These are phyloP conservation scores for Trissolcus japonicus DNA, from an alignment of 2,888 invertebrate genomes.

Conservation along the genomic window DNA sequence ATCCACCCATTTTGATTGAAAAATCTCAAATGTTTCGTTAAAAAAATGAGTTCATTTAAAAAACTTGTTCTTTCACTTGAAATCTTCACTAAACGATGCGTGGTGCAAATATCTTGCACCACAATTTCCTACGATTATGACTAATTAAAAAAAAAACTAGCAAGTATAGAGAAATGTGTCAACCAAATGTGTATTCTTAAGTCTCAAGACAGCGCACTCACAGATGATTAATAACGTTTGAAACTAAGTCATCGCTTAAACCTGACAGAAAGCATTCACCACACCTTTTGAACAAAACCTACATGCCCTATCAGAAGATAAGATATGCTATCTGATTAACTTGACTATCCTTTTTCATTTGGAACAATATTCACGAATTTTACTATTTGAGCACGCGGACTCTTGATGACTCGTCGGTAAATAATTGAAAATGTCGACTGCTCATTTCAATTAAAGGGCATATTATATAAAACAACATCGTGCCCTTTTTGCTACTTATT, in stretches of 20 bases:
- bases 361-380: conserved; percentile 43
- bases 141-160: not conserved
- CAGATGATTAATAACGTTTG: conserved; percentile 26
- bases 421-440: too few relatives aligned
- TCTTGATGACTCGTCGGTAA: too few relatives aligned
- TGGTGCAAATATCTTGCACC: too few relatives aligned
- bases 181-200: not conserved
- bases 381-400: conserved; percentile 17
- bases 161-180: too few relatives aligned
- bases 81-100: too few relatives aligned
- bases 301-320: conserved; percentile 72
- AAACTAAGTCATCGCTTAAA: conserved; percentile 33
- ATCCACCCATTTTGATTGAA: not conserved
- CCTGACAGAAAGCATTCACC: conserved; percentile 61
- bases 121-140: too few relatives aligned
- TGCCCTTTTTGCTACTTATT: too few relatives aligned
- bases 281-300: conserved; percentile 71
- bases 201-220: not conserved
- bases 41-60: not conserved
- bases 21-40: not conserved
- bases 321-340: conserved; percentile 72
- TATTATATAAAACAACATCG: too few relatives aligned
- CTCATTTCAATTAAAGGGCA: too few relatives aligned
- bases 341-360: conserved; percentile 52
- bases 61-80: too few relatives aligned